phyloP scores from a whole-genome alignment of 1,140 invertebrate species.

The Babylonia areolata region DNA sequence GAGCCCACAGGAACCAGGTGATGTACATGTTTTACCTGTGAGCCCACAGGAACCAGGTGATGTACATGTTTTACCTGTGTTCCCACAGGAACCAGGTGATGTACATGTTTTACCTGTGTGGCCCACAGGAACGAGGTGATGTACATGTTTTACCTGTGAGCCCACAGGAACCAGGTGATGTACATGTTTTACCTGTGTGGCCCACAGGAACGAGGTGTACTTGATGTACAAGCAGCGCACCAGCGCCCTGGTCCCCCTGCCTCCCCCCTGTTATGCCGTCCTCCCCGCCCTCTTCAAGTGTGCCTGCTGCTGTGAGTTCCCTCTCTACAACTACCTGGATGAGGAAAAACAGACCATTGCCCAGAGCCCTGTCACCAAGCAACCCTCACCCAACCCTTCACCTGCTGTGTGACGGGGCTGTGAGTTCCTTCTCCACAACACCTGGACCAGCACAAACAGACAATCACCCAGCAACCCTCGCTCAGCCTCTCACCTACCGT shows the following conservation, averaged over 20 bases:
- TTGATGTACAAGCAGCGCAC: constrained; percentile 90
- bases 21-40: too few relatives aligned
- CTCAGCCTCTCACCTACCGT: constrained; percentile 64
- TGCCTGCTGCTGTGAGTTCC: constrained; percentile 90
- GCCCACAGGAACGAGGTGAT: too few relatives aligned
- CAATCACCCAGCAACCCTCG: constrained; percentile 39
- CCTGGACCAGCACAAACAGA: constrained; percentile 57
- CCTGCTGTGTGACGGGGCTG: constrained; percentile 75
- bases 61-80: too few relatives aligned
- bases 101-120: too few relatives aligned
- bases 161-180: too few relatives aligned
- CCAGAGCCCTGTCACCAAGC: constrained; percentile 19
- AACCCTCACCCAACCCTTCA: not conserved
- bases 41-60: too few relatives aligned
- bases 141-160: too few relatives aligned
- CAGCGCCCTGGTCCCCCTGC: constrained; percentile 90
- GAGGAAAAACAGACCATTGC: constrained; percentile 59
- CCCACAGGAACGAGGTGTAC: constrained; percentile 86
- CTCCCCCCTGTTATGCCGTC: constrained; percentile 88
- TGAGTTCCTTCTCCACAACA: constrained; percentile 88
- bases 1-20: too few relatives aligned
- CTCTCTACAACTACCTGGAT: constrained; percentile 81
- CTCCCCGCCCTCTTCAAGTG: constrained; percentile 89
- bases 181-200: too few relatives aligned
- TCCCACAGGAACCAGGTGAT: too few relatives aligned